Conservation (phyloP, 2,888 invertebrate species). For the Acrobasis suavella region DNA sequence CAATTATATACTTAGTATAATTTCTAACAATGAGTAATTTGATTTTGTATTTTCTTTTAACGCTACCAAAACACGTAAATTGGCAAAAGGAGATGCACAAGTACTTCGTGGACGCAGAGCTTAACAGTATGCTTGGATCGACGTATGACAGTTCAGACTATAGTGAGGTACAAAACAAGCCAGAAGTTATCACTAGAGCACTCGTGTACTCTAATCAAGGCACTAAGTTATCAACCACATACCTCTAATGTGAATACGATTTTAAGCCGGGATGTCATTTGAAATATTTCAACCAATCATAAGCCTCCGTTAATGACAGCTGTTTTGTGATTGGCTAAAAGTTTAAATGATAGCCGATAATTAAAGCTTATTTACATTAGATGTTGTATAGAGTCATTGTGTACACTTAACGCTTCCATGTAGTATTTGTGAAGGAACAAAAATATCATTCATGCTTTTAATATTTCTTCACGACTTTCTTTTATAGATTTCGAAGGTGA, state of each 20-base stretch:
- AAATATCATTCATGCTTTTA: slow-evolving; percentile 57
- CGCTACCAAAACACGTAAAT: slow-evolving; percentile 77
- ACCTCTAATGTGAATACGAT: slow-evolving; percentile 30
- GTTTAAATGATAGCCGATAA: slow-evolving; percentile 16
- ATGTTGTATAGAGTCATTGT: slow-evolving; percentile 27
- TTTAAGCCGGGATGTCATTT: slow-evolving; percentile 20
- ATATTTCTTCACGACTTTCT: slow-evolving; percentile 70
- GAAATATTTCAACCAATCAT: slow-evolving; percentile 27
- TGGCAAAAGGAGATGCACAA: slow-evolving; percentile 89
- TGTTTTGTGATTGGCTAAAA: slow-evolving; percentile 26
- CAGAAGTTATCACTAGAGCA: slow-evolving; percentile 32
- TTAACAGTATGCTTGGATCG: slow-evolving; percentile 88
- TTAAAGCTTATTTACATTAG: slow-evolving; percentile 31
- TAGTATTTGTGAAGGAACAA: slow-evolving; percentile 67
- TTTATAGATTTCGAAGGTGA: slow-evolving; percentile 65
- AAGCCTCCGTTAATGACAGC: not conserved
- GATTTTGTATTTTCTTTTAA: slow-evolving; percentile 73
- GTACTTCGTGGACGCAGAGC: slow-evolving; percentile 91
- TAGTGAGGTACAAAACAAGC: slow-evolving; percentile 67
- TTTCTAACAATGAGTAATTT: slow-evolving; percentile 57
- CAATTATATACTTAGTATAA: slow-evolving; percentile 18
- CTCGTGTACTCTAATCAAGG: slow-evolving; percentile 25
- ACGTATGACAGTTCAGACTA: slow-evolving; percentile 82
- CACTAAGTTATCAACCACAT: slow-evolving; percentile 28
- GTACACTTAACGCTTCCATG: slow-evolving; percentile 60